Base-by-base conservation (phyloP, 2,888 invertebrate species). In the Phortica okadai region DNA sequence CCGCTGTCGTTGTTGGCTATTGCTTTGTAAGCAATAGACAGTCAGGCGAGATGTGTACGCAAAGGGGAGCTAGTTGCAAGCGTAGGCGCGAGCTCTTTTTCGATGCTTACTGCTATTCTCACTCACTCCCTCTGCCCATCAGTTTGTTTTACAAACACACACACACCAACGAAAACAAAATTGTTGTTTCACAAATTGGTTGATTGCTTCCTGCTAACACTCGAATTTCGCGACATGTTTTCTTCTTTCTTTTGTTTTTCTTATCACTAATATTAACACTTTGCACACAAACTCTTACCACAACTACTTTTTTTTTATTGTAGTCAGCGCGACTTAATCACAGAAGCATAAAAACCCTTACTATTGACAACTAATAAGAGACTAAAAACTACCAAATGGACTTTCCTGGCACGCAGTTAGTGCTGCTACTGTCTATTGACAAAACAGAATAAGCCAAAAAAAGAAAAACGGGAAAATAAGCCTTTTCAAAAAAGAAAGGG, bases 251-350 rank as follows among this genome's bases (percentile, higher is more conserved):
- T 33, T 21, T 21, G 14, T 10, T 67, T 67, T 67, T 33, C 67
- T 79, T 79, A 79, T 79, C 79, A 80, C 79, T 80, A 78, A 76
- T 78, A 78, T 78, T 80, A 77, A 77, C 73, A 77, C 80, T 58
- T 79, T 75, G 74, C 77, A 79, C 77, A 79, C 16, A 21, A n/a
- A 78, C 64, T 69, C 21, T 76, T 25, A 66, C 25, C 11, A 45
- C 54, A 50, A 76, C 74, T 74, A 77, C 74, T 59, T 74, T 77
- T 77, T 77, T 21, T 59, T 14, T 74, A 14, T 54, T 11, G 33
- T 33, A 33, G 33, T 33, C 33, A 33, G 33, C 33, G 33, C 33
- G 33, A 33, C 33, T 33, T 33, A 33, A 33, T 33, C 33, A 33
- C 33, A 33, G 33, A 33, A 33, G 33, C 4, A 33, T n/a, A 33